These are phyloP conservation scores for Drosophila pachea DNA, from an alignment of 1,140 invertebrate species.

Conservation along the genomic window DNA sequence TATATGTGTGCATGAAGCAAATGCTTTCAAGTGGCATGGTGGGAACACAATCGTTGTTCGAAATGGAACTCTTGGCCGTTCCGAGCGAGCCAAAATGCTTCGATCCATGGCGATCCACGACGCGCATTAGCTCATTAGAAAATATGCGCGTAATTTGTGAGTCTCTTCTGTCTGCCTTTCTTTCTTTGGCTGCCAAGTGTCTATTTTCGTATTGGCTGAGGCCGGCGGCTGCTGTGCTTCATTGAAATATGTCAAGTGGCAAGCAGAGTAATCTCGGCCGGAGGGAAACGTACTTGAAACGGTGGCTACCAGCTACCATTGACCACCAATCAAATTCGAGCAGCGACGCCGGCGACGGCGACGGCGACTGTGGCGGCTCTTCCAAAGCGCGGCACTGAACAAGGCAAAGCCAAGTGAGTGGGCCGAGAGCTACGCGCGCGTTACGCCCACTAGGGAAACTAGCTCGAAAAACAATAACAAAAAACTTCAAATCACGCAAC, in stretches of 20 bases:
- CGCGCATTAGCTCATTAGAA: conserved; percentile 74
- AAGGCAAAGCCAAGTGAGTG: conserved; percentile 61
- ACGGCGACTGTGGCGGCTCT: no score
- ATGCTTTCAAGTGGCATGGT: conserved; percentile 3
- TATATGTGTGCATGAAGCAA: not conserved
- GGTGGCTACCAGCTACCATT: conserved; percentile 53
- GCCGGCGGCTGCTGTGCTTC: conserved; percentile 23
- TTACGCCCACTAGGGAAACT: conserved; percentile 56
- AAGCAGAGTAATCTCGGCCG: conserved; percentile 1
- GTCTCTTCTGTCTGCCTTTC: conserved; percentile 18
- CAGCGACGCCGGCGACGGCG: conserved; percentile 28
- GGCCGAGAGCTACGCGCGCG: conserved; percentile 59
- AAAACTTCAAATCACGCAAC: conserved; percentile 71
- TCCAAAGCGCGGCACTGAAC: conserved; percentile 64
- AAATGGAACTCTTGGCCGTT: conserved; percentile 29
- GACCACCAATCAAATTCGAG: conserved; percentile 67
- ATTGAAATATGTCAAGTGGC: conserved; percentile 72
- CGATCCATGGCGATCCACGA: conserved; percentile 65
- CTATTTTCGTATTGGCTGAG: conserved; percentile 53
- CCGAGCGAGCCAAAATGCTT: conserved; percentile 45
- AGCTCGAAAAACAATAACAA: conserved; percentile 58
- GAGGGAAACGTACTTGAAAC: conserved; percentile 58
- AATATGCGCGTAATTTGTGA: conserved; percentile 76
- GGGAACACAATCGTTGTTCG: conserved; percentile 2
- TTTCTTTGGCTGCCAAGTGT: conserved; percentile 5